Conservation (phyloP, 2,888 invertebrate species). For the Unio pictorum region DNA sequence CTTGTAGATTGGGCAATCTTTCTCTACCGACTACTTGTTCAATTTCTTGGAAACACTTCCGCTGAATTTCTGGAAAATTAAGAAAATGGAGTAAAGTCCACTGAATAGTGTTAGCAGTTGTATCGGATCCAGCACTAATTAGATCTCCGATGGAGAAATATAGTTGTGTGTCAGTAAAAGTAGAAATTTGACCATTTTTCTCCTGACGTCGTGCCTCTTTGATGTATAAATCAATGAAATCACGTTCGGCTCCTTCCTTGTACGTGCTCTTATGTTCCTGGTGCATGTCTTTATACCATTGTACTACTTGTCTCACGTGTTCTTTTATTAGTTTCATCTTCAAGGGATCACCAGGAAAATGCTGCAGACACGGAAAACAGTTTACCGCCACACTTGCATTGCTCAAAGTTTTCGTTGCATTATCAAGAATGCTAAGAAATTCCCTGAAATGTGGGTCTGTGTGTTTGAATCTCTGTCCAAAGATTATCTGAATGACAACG, state of each 20-base stretch:
- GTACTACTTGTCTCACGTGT: constrained; percentile 7
- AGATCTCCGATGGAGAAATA: constrained; percentile 31
- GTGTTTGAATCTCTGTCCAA: constrained; percentile 45
- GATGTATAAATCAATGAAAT: constrained; percentile 45
- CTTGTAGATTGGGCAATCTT: constrained; percentile 25
- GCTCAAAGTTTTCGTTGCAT: constrained; percentile 25
- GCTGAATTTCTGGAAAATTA: constrained; percentile 78
- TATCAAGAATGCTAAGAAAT: constrained; percentile 35
- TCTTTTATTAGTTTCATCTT: constrained; percentile 16
- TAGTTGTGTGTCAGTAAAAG: constrained; percentile 30
- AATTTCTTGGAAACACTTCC: constrained; percentile 37
- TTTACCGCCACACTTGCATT: constrained; percentile 25
- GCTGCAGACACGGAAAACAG: constrained; percentile 28
- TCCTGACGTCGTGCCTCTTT: constrained; percentile 10
- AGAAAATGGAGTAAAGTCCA: constrained; percentile 88
- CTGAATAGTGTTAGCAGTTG: constrained; percentile 87
- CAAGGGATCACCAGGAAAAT: constrained; percentile 41
- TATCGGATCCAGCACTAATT: constrained; percentile 74
- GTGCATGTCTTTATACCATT: constrained; percentile 14
- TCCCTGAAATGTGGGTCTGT: constrained; percentile 38
- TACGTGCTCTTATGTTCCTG: constrained; percentile 18
- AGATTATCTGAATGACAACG: constrained; percentile 42
- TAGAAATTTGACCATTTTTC: neutral
- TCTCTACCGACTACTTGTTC: constrained; percentile 62
- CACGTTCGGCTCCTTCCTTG: constrained; percentile 28